Evolutionary conservation across 2,113 vertebrate genomes (phyloP).

Genomic region (Pomatorhinus ruficollis): DNA sequence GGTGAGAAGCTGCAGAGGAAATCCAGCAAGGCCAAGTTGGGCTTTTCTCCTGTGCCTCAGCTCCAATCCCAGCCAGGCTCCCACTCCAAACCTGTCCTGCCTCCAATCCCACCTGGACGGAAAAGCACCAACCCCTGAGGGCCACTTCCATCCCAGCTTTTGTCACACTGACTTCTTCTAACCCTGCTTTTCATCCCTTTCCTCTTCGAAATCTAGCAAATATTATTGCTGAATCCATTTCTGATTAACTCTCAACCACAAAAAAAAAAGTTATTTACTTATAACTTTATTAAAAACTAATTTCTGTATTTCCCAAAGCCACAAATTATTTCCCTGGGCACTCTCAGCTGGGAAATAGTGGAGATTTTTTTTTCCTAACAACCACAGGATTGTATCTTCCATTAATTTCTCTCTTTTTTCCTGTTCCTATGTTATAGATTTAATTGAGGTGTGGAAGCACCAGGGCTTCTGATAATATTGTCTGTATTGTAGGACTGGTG

Average conservation of each 20-base stretch:
- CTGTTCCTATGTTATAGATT: background rate
- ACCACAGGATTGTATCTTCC: background rate
- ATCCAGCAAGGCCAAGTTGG: background rate
- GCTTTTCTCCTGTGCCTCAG: background rate
- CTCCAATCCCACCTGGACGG: constrained; percentile 80
- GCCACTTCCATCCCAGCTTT: background rate
- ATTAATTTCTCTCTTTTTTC: background rate
- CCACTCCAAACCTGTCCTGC: constrained; percentile 78
- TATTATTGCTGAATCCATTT: background rate
- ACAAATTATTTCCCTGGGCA: constrained; percentile 34
- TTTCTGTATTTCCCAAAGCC: constrained; percentile 13
- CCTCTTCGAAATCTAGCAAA: background rate
- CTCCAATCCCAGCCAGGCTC: constrained; percentile 64
- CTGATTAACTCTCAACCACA: background rate
- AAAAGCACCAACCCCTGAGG: constrained; percentile 33
- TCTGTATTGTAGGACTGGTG: background rate
- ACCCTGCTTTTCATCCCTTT: background rate
- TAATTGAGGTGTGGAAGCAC: background rate
- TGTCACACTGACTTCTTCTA: accelerated
- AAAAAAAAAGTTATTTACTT: background rate
- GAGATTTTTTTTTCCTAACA: background rate
- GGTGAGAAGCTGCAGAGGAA: background rate
- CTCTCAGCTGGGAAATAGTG: background rate
- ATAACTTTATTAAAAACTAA: constrained; percentile 49
- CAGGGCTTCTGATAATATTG: background rate